These are phyloP conservation scores for Epinotia nisella DNA, from an alignment of 2,888 invertebrate species.

Conservation along the genomic window DNA sequence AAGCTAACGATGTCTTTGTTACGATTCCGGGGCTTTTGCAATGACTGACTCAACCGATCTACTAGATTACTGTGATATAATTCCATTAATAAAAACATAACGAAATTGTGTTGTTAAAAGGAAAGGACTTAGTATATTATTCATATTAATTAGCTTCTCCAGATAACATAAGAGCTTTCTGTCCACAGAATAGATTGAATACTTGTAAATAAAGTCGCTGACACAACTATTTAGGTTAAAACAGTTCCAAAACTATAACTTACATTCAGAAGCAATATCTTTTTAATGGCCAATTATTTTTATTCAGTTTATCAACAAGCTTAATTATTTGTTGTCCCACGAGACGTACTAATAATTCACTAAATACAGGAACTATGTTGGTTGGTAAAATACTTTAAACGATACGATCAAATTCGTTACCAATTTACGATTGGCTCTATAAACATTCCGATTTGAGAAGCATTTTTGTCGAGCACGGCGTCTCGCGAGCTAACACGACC, in stretches of 20 bases:
- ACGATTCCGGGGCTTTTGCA: conserved; percentile 55
- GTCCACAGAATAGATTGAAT: neutral
- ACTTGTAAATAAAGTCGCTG: conserved; percentile 25
- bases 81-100: neutral
- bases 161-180: conserved; percentile 6
- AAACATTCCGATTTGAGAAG: conserved; percentile 68
- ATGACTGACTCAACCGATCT: conserved; percentile 63
- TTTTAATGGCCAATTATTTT: conserved; percentile 43
- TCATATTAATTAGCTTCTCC: conserved; percentile 4
- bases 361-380: conserved; percentile 46
- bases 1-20: conserved; percentile 59
- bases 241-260: conserved; percentile 36
- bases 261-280: conserved; percentile 42
- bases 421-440: conserved; percentile 74
- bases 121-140: neutral
- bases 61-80: neutral
- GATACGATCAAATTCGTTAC: conserved; percentile 74
- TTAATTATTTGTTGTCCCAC: conserved; percentile 56
- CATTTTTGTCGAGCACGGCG: conserved; percentile 74
- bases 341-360: conserved; percentile 37
- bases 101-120: neutral
- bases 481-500: conserved; percentile 77
- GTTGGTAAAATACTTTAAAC: conserved; percentile 62
- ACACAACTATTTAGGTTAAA: conserved; percentile 42
- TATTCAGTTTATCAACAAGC: conserved; percentile 49